Conservation (phyloP, 2,797 vertebrate species). For the Tragelaphus oryx region DNA sequence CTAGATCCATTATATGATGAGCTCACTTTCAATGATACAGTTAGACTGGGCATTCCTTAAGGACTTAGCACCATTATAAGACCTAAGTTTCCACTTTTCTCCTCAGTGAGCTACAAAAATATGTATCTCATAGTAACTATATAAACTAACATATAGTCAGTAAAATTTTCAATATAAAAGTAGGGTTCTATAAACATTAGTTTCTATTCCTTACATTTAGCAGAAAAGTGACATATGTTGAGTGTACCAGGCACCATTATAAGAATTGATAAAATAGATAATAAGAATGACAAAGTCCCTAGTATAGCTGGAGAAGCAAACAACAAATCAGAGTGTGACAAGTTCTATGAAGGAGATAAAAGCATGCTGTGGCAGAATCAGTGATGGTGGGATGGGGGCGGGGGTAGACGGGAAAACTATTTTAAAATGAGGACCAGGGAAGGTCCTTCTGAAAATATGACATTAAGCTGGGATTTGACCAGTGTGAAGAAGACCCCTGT, state of each 20-base stretch:
- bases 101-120: background rate
- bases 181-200: background rate
- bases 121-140: background rate
- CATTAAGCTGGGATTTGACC: background rate
- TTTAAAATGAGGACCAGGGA: background rate
- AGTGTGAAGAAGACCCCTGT: background rate
- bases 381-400: background rate
- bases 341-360: background rate
- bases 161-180: background rate
- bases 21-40: background rate
- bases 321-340: background rate
- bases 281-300: background rate
- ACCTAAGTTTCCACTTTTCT: background rate
- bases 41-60: background rate
- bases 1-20: background rate
- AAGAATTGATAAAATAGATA: background rate
- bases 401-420: background rate
- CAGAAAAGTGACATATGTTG: background rate
- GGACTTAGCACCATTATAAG: background rate
- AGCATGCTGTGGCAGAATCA: background rate
- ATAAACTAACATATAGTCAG: background rate
- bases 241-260: background rate
- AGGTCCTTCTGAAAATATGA: background rate
- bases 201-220: background rate
- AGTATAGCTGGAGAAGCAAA: background rate